Evolutionary conservation across 1,140 invertebrate species (phyloP).

Genomic region (Drosophila persimilis): DNA sequence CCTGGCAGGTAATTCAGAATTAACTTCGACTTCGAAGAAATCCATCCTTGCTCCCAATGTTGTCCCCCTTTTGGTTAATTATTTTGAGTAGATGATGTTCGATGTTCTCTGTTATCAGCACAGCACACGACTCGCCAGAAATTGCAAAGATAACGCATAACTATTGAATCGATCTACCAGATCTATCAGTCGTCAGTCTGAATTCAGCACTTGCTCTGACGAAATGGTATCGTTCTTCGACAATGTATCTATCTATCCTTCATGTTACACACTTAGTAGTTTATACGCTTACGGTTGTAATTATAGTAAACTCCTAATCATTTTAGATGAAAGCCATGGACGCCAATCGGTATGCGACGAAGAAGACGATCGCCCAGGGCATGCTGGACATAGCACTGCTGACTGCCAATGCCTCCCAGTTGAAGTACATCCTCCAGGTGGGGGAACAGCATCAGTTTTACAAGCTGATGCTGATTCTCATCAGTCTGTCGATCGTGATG

Average conservation of each 20-base stretch:
- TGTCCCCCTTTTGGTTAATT: conserved; percentile 20
- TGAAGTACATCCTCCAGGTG: conserved; percentile 93
- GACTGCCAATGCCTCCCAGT: conserved; percentile 93
- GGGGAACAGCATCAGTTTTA: conserved; percentile 93
- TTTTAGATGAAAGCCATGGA: conserved; percentile 88
- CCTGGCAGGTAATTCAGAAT: conserved; percentile 36
- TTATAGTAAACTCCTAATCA: neutral
- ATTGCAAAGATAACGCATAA: conserved; percentile 31
- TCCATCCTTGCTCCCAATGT: conserved; percentile 39
- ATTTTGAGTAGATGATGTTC: conserved; percentile 13
- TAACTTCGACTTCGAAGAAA: neutral
- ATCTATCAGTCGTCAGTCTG: conserved; percentile 12
- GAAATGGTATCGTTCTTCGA: conserved; percentile 38
- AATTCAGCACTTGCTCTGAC: conserved; percentile 1
- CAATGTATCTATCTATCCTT: conserved; percentile 20
- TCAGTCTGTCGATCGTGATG: conserved; percentile 92
- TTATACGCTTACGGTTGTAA: neutral
- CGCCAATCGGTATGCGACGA: conserved; percentile 92
- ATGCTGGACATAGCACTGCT: conserved; percentile 91
- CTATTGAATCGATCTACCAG: neutral
- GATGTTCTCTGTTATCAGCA: conserved; percentile 35
- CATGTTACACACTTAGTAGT: neutral
- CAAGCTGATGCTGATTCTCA: conserved; percentile 90
- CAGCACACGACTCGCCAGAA: conserved; percentile 9
- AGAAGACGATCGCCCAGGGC: conserved; percentile 94